Conservation (phyloP, 92 coral and sea anemone genomes). For the Bergia puertoricense region DNA sequence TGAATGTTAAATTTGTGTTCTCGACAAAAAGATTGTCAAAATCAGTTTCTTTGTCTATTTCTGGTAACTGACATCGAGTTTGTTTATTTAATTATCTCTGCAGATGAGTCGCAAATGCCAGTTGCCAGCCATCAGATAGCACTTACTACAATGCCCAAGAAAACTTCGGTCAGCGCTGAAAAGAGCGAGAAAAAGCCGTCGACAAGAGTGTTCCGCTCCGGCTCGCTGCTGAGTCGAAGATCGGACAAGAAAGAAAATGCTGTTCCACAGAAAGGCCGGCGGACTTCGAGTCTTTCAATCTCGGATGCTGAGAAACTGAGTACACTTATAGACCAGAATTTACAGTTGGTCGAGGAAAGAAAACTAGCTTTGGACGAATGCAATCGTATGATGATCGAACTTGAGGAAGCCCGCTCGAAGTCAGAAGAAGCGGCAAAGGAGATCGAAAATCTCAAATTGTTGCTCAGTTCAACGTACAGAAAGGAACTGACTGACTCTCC, state of each 20-base stretch:
- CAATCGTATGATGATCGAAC: conserved; percentile 64
- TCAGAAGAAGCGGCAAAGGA: conserved; percentile 66
- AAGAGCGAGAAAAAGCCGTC: conserved; percentile 61
- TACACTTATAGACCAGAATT: conserved; percentile 58
- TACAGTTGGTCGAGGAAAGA: conserved; percentile 67
- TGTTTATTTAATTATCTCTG: conserved; percentile 15
- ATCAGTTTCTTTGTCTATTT: conserved; percentile 11
- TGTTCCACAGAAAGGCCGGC: conserved; percentile 51
- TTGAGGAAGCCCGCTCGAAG: conserved; percentile 70
- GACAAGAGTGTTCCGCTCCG: conserved; percentile 73
- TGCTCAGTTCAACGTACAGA: conserved; percentile 64
- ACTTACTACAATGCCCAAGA: conserved; percentile 71
- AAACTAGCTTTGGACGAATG: conserved; percentile 67
- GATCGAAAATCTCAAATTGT: conserved; percentile 75
- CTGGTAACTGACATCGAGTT: conserved; percentile 29
- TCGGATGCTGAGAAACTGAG: conserved; percentile 75
- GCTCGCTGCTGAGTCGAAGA: conserved; percentile 76
- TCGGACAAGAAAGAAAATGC: conserved; percentile 54
- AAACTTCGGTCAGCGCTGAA: conserved; percentile 67
- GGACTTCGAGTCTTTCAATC: conserved; percentile 62
- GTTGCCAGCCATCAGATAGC: conserved; percentile 39
- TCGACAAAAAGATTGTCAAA: not conserved
- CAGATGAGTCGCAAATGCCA: conserved; percentile 37
- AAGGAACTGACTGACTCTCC: conserved; percentile 43
- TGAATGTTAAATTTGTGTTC: not conserved